Evolutionary conservation across 2,797 vertebrate genomes (phyloP).

Genomic region (Lycodopsis pacificus): DNA sequence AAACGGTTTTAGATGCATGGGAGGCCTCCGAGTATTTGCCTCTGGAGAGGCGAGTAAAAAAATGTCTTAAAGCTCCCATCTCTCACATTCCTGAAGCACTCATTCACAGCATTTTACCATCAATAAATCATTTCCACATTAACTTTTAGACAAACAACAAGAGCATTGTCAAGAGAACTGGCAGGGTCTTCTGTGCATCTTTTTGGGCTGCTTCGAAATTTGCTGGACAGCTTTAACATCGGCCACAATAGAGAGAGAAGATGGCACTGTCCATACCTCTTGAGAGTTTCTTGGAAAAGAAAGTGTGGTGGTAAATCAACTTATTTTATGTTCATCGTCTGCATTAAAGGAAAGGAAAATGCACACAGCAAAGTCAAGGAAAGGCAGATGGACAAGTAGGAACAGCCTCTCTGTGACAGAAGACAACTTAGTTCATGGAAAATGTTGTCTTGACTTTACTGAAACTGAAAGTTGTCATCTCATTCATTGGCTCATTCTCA

Average conservation of each 20-base stretch:
- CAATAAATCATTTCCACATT: slow-evolving; percentile 36
- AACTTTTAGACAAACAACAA: slow-evolving; percentile 29
- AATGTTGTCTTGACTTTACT: background rate
- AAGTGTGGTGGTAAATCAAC: slow-evolving; percentile 32
- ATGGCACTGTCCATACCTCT: slow-evolving; percentile 40
- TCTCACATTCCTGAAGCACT: slow-evolving; percentile 31
- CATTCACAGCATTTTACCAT: slow-evolving; percentile 38
- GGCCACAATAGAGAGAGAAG: slow-evolving; percentile 36
- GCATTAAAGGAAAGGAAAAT: slow-evolving; percentile 26
- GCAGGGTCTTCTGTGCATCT: slow-evolving; percentile 36
- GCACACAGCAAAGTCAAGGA: slow-evolving; percentile 5
- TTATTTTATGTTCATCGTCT: slow-evolving; percentile 40
- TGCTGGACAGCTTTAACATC: slow-evolving; percentile 39
- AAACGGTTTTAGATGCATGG: slow-evolving; percentile 19
- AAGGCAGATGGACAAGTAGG: slow-evolving; percentile 10
- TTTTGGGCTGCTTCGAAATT: slow-evolving; percentile 30
- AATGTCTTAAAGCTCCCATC: slow-evolving; percentile 1
- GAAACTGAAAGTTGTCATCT: background rate
- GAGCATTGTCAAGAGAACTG: slow-evolving; percentile 40
- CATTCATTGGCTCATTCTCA: background rate
- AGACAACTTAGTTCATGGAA: slow-evolving; percentile 5
- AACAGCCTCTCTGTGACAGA: slow-evolving; percentile 16
- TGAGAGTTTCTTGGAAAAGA: slow-evolving; percentile 48
- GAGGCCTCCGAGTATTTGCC: slow-evolving; percentile 13
- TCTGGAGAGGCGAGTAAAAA: slow-evolving; percentile 13